Base-by-base conservation (phyloP, 2,888 invertebrate genomes). In the Magallana nippona region DNA sequence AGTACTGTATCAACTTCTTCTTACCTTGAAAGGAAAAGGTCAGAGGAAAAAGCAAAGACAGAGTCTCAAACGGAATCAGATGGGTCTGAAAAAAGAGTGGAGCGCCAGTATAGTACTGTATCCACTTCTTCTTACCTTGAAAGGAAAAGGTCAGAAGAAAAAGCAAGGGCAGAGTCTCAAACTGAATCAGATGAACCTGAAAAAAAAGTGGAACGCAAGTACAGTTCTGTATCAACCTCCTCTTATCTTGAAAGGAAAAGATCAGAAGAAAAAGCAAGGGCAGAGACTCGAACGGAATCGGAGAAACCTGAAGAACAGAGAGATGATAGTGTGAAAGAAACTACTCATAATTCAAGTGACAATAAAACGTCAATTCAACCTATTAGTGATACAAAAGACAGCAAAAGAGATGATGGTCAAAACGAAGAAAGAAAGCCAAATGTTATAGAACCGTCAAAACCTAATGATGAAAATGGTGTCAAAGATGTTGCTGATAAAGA, bases 51-150 rank as follows among this genome's bases (percentile, higher is more conserved):
- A 1, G 62, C 77, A n/a, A 15, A 55, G 19, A 3, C 58, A 55
- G 44, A 55, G 10, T 17, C 10, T 17, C 81, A 84, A 62, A n/a
- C 22, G 15, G 11, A 84, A 13, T 32, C 77, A 17, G 11, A 22
- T 44, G 44, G 8, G 8, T 8, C 44, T 44, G 44, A 8, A 44
- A 63, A 71, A 22, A 71, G 82, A n/a, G 44, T 71, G 13, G 32
- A 63, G 63, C 55, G 82, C 15, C 71, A 82, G 19, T 82, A 82
- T 22, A 82, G 82, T 60, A 71, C 71, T 71, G 63, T 71, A 22
- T 13, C 32, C 10, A 2, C 57, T 44, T 63, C 63, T 10, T 63
- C 13, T 27, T 44, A 44, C 8, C 19, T n/a, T 11, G 32, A 44
- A 17, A 22, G 56, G 22, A 44, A 77, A 55, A 71, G 55, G 11